A percentile compares a stretch with the other conserved stretches of the same genome.
Evolutionary conservation across 2,888 invertebrate genomes (phyloP).

Genomic region (Lepetodrilus schrolli): DNA sequence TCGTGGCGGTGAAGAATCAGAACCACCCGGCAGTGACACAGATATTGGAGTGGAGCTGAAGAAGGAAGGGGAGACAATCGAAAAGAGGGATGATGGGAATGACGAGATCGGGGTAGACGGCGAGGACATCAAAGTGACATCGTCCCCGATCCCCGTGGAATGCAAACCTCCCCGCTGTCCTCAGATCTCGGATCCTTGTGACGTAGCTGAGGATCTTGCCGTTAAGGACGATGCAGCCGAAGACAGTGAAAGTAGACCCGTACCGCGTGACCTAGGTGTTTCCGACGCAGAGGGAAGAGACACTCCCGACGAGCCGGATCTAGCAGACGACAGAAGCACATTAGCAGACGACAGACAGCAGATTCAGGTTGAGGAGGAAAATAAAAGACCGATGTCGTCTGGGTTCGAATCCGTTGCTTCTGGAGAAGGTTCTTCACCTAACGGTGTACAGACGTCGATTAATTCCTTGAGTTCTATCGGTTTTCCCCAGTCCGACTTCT

Average conservation of each 20-base stretch:
- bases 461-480: constrained; percentile 36
- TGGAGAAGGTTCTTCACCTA: background rate
- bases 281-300: background rate
- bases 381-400: background rate
- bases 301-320: background rate
- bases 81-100: constrained; percentile 20
- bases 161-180: background rate
- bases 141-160: background rate
- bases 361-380: background rate
- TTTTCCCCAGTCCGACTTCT: constrained; percentile 43
- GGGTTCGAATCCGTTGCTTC: background rate
- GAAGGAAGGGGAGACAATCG: background rate
- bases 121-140: background rate
- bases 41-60: background rate
- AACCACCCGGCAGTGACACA: background rate
- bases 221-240: background rate
- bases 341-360: background rate
- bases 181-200: background rate
- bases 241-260: background rate
- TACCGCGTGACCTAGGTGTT: background rate
- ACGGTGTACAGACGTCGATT: constrained; percentile 33
- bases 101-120: constrained; percentile 14
- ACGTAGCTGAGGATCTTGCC: constrained; percentile 1
- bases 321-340: background rate
- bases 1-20: constrained; percentile 11